Conservation (phyloP, 2,888 invertebrate species). For the Pardosa pseudoannulata region DNA sequence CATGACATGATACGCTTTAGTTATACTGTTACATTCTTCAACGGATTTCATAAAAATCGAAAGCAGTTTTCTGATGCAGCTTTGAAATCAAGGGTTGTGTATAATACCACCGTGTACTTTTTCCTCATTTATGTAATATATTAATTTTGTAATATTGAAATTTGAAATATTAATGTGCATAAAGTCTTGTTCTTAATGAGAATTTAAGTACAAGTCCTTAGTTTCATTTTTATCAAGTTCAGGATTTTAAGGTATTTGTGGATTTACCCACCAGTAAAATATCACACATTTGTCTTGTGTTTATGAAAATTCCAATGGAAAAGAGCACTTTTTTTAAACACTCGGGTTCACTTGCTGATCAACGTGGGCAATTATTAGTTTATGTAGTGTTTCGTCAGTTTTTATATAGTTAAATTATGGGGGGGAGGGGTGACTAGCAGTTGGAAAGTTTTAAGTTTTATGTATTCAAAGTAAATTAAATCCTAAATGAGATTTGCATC, state of each 20-base stretch:
- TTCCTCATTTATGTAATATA: not conserved
- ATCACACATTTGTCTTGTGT: constrained; percentile 86
- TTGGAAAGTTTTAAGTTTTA: not conserved
- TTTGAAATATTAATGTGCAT: no score
- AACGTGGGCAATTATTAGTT: constrained; percentile 9
- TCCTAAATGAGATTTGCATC: not conserved
- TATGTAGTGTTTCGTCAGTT: constrained; percentile 7
- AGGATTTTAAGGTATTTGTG: no score
- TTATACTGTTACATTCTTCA: no score
- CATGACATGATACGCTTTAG: no score
- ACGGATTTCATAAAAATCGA: no score
- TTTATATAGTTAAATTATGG: constrained; percentile 13
- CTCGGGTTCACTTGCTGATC: constrained; percentile 81
- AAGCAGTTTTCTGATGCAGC: no score
- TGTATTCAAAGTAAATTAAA: not conserved
- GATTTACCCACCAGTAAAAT: constrained; percentile 5
- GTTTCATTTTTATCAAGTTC: no score
- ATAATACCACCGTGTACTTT: no score
- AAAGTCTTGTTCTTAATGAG: no score
- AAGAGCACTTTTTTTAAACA: constrained; percentile 92
- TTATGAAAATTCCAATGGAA: constrained; percentile 88
- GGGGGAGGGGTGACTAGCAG: not conserved
- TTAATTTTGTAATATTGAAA: not conserved
- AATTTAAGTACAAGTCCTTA: no score
- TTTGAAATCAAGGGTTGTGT: no score